A percentile compares a stretch with the other conserved stretches of the same genome.
These are phyloP conservation scores for Brachyhypopomus gauderio DNA, from an alignment of 2,113 vertebrate species.

Conservation along the genomic window DNA sequence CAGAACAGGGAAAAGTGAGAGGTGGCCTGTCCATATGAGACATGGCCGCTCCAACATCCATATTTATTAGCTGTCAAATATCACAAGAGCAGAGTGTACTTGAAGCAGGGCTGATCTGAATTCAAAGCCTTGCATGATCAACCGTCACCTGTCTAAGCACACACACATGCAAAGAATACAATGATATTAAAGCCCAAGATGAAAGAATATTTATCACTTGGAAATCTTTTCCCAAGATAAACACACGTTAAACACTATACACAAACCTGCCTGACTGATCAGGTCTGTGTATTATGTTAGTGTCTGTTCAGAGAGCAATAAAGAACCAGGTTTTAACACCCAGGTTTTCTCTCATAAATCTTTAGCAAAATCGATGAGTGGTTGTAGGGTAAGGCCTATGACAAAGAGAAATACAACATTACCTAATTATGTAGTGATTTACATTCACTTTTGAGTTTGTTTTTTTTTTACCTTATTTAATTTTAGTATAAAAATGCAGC, in stretches of 20 bases:
- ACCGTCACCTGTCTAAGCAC: not conserved
- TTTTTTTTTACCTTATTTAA: not conserved
- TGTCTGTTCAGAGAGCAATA: not conserved
- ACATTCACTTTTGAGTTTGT: not conserved
- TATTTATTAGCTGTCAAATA: conserved; percentile 35
- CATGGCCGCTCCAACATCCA: conserved; percentile 30
- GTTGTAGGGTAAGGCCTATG: not conserved
- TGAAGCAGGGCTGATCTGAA: conserved; percentile 3
- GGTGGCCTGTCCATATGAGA: not conserved
- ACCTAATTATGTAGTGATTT: not conserved
- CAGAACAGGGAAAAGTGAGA: not conserved
- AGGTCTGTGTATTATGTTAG: not conserved
- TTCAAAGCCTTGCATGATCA: conserved; percentile 17
- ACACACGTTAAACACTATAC: not conserved
- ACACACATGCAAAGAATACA: not conserved
- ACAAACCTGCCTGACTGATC: not conserved
- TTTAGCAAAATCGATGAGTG: not conserved
- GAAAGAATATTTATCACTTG: not conserved
- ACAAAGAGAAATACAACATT: not conserved
- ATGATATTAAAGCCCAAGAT: not conserved
- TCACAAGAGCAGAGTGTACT: not conserved
- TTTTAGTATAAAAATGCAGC: not conserved
- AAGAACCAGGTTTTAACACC: not conserved
- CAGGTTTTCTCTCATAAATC: not conserved
- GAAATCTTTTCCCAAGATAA: not conserved